Percentiles rank a stretch among this genome's conserved stretches.
Conservation (phyloP, 1,140 invertebrate species). For the Drosophila grimshawi region DNA sequence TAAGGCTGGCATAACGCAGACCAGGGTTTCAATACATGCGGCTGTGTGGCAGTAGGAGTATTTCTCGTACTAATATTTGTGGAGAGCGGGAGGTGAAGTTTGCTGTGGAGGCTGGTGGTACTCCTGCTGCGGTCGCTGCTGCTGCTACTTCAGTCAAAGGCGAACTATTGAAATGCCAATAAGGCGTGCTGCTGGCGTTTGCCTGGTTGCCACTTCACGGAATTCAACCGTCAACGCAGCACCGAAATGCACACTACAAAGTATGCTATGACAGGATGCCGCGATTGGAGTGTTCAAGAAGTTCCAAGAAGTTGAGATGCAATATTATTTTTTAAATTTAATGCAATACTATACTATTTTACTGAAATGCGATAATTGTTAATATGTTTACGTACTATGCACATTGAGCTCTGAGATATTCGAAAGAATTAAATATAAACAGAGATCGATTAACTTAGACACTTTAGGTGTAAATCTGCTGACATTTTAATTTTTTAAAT, state of each 20-base stretch:
- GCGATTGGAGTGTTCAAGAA: constrained; percentile 2
- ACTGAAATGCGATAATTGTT: no score
- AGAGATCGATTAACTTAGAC: no score
- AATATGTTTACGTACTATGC: no score
- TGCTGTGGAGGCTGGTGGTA: no score
- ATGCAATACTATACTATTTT: no score
- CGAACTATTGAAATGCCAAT: constrained; percentile 79
- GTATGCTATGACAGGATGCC: constrained; percentile 55
- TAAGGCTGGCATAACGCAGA: constrained; percentile 50
- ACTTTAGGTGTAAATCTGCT: no score
- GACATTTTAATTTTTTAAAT: no score
- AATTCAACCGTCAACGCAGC: constrained; percentile 26
- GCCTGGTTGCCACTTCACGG: constrained; percentile 31
- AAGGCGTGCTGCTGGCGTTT: constrained; percentile 56
- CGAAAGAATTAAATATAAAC: no score
- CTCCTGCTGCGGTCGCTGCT: not conserved
- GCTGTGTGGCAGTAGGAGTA: not conserved
- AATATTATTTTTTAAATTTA: no score
- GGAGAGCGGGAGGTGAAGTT: no score
- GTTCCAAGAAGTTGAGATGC: not conserved
- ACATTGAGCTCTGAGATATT: no score
- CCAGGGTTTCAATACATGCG: not conserved
- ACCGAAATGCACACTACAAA: constrained; percentile 59
- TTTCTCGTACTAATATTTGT: not conserved
- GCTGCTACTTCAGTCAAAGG: constrained; percentile 56